Evolutionary conservation across 2,888 invertebrate genomes (phyloP), one percentile per base, ranked within the genome.

Genomic region (Cataglyphis albicans): DNA sequence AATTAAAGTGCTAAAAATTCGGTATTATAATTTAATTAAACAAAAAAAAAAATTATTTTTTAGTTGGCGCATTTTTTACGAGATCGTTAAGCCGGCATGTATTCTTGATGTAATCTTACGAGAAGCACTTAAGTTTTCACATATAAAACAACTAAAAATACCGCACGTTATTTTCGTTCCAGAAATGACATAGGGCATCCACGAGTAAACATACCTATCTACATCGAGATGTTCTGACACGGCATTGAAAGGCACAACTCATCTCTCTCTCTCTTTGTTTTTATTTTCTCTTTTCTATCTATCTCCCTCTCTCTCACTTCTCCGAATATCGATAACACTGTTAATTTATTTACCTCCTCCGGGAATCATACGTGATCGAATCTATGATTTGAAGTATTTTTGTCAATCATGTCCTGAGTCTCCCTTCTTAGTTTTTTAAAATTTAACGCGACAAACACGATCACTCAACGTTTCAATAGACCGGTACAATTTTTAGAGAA

Each of bases 101-200:
- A 81, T 78, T 82, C 78, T 90, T 90, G 90, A 90, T 92, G 90
- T 89, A 91, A 92, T 88, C 91, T 90, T 88, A 91, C 84, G 89
- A 85, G 85, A 83, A 88, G 86, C 91, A 91, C 90, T 91, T 89
- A 86, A 89, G 82, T 85, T 91, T 89, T 84, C 89, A 81, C 91
- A 87, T 90, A 91, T 90, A 92, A 92, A 91, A 86, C 83, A 75
- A 82, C 91, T 91, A 91, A 91, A 91, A 92, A 92, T 92, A 92
- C 82, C 76, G 68, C 41, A 85, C 86, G 90, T 89, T 92, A 92
- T 91, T 92, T 92, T 91, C 87, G 89, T 86, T 84, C 55, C 84
- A 83, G 80, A 89, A 89, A 87, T 89, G 87, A 88, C 86, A 87
- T 81, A 73, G 64, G 86, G 72, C 87, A 76, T 61, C 73, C 82